Percentiles rank a stretch among this genome's conserved stretches.
Evolutionary conservation across 2,888 invertebrate genomes (phyloP).

Genomic region (Andrena praecox): DNA sequence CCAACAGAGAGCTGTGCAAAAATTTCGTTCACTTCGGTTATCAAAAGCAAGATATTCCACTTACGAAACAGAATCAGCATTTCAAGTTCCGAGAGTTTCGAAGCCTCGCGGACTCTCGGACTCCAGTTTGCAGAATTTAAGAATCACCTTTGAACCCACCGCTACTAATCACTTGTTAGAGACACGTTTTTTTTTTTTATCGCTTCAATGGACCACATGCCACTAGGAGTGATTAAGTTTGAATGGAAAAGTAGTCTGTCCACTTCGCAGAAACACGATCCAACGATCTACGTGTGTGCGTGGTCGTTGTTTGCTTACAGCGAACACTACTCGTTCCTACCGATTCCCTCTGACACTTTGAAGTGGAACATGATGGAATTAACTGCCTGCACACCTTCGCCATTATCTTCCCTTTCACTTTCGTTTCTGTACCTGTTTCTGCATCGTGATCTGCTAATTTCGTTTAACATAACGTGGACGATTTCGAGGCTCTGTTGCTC

Average conservation of each 20-base stretch:
- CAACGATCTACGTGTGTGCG: background rate
- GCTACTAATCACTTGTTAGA: background rate
- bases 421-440: background rate
- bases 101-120: no score
- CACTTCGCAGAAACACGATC: background rate
- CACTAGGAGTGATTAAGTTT: background rate
- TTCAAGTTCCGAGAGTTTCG: no score
- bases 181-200: background rate
- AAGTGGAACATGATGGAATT: conserved; percentile 13
- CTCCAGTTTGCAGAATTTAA: no score
- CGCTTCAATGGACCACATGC: no score
- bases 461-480: background rate
- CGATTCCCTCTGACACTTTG: conserved; percentile 18
- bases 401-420: conserved; percentile 40
- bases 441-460: conserved; percentile 2
- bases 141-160: background rate
- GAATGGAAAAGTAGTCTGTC: conserved; percentile 12
- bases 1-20: no score
- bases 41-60: no score
- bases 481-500: background rate
- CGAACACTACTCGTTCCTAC: background rate
- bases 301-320: background rate
- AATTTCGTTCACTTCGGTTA: no score
- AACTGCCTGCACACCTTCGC: background rate
- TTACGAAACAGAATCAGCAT: no score